These are phyloP conservation scores for Chorisops tibialis DNA, from an alignment of 2,888 invertebrate genomes.

Conservation along the genomic window DNA sequence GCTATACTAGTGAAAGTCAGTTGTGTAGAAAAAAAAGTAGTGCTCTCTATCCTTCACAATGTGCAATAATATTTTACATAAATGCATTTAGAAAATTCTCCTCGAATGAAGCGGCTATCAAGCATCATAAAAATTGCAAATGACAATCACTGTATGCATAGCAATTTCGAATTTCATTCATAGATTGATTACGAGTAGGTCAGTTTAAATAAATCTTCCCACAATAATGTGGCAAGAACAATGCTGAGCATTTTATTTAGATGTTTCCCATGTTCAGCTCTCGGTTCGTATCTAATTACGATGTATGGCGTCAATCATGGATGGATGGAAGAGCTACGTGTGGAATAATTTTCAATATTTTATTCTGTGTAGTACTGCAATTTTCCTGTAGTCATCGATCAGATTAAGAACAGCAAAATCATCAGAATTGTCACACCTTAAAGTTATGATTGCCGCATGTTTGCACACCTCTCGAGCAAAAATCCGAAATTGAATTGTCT, in stretches of 20 bases:
- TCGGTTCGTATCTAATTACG: conserved; percentile 3
- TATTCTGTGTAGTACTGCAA: too few relatives aligned
- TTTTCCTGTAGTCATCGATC: not conserved
- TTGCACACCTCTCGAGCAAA: not conserved
- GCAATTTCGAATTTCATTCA: too few relatives aligned
- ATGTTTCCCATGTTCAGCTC: conserved; percentile 5
- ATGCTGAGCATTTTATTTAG: too few relatives aligned
- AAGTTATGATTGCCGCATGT: not conserved
- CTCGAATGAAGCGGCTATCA: too few relatives aligned
- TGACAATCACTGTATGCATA: too few relatives aligned
- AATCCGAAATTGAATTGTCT: not conserved
- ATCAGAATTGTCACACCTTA: conserved; percentile 1
- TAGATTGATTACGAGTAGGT: not conserved
- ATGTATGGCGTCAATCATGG: conserved; percentile 15
- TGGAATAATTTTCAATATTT: conserved; percentile 9
- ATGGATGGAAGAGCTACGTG: conserved; percentile 9
- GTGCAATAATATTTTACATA: conserved; percentile 5
- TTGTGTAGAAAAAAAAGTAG: not conserved
- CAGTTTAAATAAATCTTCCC: conserved; percentile 4
- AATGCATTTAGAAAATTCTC: too few relatives aligned
- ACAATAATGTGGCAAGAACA: not conserved
- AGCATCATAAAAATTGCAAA: too few relatives aligned
- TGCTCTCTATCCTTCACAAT: too few relatives aligned
- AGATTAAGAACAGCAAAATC: not conserved
- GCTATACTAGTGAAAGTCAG: conserved; percentile 12